phyloP scores from a whole-genome alignment of 2,888 invertebrate genomes.

The Hoplodrina blanda region DNA sequence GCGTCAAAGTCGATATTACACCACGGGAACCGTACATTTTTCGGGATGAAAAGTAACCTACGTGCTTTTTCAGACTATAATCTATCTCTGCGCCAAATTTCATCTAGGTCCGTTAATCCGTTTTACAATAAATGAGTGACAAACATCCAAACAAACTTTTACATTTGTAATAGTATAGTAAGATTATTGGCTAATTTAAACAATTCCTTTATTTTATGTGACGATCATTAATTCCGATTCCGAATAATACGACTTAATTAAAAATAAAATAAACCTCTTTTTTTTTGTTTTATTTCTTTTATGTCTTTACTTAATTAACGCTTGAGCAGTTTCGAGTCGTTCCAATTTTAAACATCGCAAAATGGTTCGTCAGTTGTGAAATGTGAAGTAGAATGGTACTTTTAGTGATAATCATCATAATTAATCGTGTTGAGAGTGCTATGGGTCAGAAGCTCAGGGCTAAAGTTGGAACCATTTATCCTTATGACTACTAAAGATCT shows the following conservation, averaged over 20 bases:
- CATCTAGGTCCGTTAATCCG: too few relatives aligned
- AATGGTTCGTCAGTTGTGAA: background rate
- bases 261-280: background rate
- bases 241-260: constrained; percentile 31
- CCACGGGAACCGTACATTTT: too few relatives aligned
- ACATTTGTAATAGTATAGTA: too few relatives aligned
- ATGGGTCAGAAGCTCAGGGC: constrained; percentile 28
- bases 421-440: constrained; percentile 29
- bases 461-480: constrained; percentile 35
- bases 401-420: constrained; percentile 41
- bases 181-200: constrained; percentile 36
- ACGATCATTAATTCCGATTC: constrained; percentile 18
- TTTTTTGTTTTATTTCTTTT: constrained; percentile 6
- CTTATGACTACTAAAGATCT: constrained; percentile 44
- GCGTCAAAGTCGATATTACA: too few relatives aligned
- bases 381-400: background rate
- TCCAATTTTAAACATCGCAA: constrained; percentile 10
- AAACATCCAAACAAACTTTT: too few relatives aligned
- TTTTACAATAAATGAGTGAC: too few relatives aligned
- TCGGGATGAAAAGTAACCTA: too few relatives aligned
- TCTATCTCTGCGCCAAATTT: too few relatives aligned
- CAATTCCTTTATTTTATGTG: constrained; percentile 24
- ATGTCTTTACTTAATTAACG: too few relatives aligned
- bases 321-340: constrained; percentile 6
- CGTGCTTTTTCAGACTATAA: too few relatives aligned